A percentile compares a stretch with the other conserved stretches of the same genome.
Conservation (phyloP, 2,888 invertebrate genomes). For the Gymnocheta viridis region DNA sequence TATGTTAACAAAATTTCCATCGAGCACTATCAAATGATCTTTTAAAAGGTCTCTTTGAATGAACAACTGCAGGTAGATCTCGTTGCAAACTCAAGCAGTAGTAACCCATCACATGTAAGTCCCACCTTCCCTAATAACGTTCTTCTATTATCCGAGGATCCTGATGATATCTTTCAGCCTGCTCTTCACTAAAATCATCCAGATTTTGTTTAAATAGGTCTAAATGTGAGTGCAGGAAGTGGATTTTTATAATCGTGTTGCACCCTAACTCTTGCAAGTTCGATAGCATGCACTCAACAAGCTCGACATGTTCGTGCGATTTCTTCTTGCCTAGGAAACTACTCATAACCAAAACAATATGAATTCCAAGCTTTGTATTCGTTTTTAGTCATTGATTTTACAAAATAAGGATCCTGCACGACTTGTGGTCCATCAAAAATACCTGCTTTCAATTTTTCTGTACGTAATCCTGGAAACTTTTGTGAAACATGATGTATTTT, state of each 20-base stretch:
- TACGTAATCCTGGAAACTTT: neutral
- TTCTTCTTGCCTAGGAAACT: neutral
- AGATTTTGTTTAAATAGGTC: neutral
- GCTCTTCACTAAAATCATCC: no score
- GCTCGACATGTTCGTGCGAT: neutral
- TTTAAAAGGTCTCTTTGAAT: no score
- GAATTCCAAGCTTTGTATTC: neutral
- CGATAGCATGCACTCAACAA: neutral
- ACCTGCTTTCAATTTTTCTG: neutral
- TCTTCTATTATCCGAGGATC: no score
- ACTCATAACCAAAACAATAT: neutral
- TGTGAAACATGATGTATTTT: neutral
- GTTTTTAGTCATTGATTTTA: neutral
- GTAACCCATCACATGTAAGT: no score
- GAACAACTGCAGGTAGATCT: neutral
- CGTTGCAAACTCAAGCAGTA: neutral
- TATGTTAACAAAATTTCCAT: neutral
- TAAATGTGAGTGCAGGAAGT: neutral
- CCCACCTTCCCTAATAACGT: no score
- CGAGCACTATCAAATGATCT: neutral
- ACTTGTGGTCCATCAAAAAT: slow-evolving; percentile 16
- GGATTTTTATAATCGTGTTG: neutral
- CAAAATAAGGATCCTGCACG: neutral
- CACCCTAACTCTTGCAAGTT: no score
- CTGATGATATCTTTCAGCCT: no score